Percentiles rank a stretch among this genome's conserved stretches.
phyloP scores from a whole-genome alignment of 2,797 vertebrate species.

The Microctenopoma lineatum region DNA sequence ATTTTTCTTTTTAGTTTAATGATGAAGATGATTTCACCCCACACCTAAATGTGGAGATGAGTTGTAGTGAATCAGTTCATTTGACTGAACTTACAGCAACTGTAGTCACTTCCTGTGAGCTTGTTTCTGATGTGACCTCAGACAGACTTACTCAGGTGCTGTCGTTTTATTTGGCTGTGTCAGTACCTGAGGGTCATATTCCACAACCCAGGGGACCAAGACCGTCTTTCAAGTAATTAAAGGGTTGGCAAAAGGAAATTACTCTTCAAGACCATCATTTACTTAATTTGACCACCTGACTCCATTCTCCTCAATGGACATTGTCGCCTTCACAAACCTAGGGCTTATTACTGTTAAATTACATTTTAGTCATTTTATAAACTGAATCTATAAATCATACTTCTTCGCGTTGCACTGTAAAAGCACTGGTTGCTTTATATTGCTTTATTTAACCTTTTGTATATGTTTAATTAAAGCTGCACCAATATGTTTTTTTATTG shows the following conservation, averaged over 20 bases:
- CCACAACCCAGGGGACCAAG: slow-evolving; percentile 8
- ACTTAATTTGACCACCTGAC: slow-evolving; percentile 36
- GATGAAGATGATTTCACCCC: slow-evolving; percentile 8
- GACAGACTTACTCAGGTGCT: slow-evolving; percentile 26
- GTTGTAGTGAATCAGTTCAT: background rate
- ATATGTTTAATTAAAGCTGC: too few relatives aligned
- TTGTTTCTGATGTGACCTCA: slow-evolving; percentile 24
- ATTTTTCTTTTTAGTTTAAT: background rate
- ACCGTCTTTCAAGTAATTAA: slow-evolving; percentile 56
- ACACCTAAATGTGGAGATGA: slow-evolving; percentile 1
- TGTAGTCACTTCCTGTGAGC: slow-evolving; percentile 7
- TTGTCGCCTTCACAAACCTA: too few relatives aligned
- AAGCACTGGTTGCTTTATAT: too few relatives aligned
- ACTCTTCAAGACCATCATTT: slow-evolving; percentile 45
- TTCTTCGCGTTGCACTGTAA: too few relatives aligned
- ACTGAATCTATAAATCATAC: too few relatives aligned
- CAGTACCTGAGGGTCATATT: slow-evolving; percentile 22
- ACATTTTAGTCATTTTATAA: too few relatives aligned
- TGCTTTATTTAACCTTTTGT: too few relatives aligned
- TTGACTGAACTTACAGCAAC: background rate
- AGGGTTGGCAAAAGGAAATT: slow-evolving; percentile 49
- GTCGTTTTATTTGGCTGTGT: slow-evolving; percentile 40
- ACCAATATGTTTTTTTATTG: too few relatives aligned
- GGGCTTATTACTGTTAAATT: too few relatives aligned
- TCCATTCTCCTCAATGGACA: too few relatives aligned